Evolutionary conservation across 2,797 vertebrate genomes (phyloP).

Genomic region (Channallabes apus): DNA sequence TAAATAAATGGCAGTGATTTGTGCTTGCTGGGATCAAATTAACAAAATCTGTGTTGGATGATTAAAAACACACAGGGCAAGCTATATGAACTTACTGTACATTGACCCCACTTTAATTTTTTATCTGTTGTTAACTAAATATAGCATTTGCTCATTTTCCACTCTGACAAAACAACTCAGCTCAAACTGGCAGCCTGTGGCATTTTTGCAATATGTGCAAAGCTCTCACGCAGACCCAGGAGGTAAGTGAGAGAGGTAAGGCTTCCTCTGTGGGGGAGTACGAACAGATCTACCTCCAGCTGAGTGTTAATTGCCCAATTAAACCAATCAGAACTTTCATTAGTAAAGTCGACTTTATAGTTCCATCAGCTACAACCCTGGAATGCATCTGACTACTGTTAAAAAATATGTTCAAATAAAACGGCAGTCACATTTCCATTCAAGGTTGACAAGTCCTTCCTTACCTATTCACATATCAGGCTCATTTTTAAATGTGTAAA

Average conservation of each 20-base stretch:
- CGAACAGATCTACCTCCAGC: conserved; percentile 64
- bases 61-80: background rate
- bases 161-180: background rate
- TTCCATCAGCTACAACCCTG: conserved; percentile 22
- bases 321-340: conserved; percentile 81
- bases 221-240: conserved; percentile 1
- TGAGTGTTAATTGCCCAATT: conserved; percentile 79
- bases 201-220: conserved; percentile 23
- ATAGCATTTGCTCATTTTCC: conserved; percentile 3
- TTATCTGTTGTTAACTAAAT: conserved; percentile 9
- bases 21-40: background rate
- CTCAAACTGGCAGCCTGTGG: background rate
- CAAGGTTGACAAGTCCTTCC: background rate
- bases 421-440: background rate
- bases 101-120: background rate
- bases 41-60: no score
- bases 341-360: conserved; percentile 62
- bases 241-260: conserved; percentile 33
- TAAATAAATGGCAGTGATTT: background rate
- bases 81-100: background rate
- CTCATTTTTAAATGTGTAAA: background rate
- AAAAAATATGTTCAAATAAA: background rate
- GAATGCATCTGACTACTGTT: conserved; percentile 9
- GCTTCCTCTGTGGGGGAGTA: conserved; percentile 41
- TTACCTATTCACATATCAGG: background rate